These are phyloP conservation scores for Cyprinodon tularosa DNA, from an alignment of 2,113 vertebrate genomes.

Conservation along the genomic window DNA sequence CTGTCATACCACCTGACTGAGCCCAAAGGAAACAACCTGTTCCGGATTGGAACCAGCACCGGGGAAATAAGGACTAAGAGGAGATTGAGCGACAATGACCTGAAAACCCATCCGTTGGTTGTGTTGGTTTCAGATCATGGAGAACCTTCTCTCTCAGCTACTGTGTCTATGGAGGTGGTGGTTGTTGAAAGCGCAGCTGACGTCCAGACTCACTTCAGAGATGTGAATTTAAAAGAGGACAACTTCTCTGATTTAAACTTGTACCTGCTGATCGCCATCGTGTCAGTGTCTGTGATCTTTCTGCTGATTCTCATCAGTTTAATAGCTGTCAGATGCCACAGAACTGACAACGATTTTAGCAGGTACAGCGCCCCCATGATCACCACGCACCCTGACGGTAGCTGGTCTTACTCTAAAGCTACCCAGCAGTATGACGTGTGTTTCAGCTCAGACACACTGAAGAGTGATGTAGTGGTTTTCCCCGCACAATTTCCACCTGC, in stretches of 20 bases:
- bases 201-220: slow-evolving; percentile 78
- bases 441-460: slow-evolving; percentile 70
- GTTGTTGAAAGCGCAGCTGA: slow-evolving; percentile 77
- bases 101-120: no score
- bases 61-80: slow-evolving; percentile 50
- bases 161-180: slow-evolving; percentile 32
- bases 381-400: slow-evolving; percentile 41
- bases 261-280: no score
- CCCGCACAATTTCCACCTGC: neutral
- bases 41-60: slow-evolving; percentile 47
- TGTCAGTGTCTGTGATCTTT: no score
- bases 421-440: slow-evolving; percentile 76
- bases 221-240: no score
- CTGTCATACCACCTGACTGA: slow-evolving; percentile 14
- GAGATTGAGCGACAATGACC: no score
- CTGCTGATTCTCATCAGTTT: no score
- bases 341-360: no score
- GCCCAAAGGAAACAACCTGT: slow-evolving; percentile 59
- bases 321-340: no score
- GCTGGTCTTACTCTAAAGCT: slow-evolving; percentile 73
- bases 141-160: slow-evolving; percentile 16
- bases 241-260: no score
- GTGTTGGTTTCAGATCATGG: no score
- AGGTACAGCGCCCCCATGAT: no score
- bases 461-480: slow-evolving; percentile 59